Percentiles rank a stretch among this genome's conserved stretches.
Conservation (phyloP, 2,888 invertebrate species). For the Eurois occulta region DNA sequence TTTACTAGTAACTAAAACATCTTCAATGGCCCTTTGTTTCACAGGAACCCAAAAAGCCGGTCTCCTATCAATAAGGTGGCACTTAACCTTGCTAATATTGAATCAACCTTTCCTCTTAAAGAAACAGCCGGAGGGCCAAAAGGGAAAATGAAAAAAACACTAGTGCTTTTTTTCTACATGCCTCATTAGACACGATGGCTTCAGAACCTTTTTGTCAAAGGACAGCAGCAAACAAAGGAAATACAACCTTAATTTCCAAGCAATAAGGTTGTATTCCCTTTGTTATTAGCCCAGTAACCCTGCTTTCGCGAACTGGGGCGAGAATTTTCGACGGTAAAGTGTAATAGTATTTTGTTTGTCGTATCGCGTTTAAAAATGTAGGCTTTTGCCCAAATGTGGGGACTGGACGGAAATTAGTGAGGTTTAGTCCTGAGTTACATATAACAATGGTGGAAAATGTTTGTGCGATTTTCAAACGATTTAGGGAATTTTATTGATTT, state of each 20-base stretch:
- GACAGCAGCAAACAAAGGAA: conserved; percentile 61
- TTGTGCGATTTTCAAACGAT: conserved; percentile 17
- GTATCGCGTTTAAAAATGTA: conserved; percentile 64
- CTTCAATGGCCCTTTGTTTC: conserved; percentile 28
- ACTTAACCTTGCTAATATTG: conserved; percentile 69
- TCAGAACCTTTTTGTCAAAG: conserved; percentile 76
- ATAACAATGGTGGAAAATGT: conserved; percentile 29
- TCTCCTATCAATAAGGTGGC: conserved; percentile 56
- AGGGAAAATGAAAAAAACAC: conserved; percentile 70
- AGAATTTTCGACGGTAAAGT: conserved; percentile 72
- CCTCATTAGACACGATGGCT: conserved; percentile 77
- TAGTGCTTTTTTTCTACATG: conserved; percentile 70
- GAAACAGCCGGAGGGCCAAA: conserved; percentile 63
- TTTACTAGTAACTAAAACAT: conserved; percentile 24
- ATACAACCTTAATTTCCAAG: conserved; percentile 51
- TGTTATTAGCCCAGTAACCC: conserved; percentile 45
- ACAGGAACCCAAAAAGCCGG: conserved; percentile 35
- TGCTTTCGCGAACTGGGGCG: conserved; percentile 69
- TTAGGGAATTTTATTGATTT: conserved; percentile 2
- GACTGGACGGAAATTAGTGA: conserved; percentile 30
- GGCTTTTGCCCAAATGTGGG: conserved; percentile 49
- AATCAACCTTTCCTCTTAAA: conserved; percentile 73
- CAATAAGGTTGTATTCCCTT: conserved; percentile 47
- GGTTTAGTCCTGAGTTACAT: conserved; percentile 21
- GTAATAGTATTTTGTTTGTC: conserved; percentile 74